A percentile compares a stretch with the other conserved stretches of the same genome.
Evolutionary conservation across 2,113 vertebrate species (phyloP).

Genomic region (Cephalopholis sonnerati): DNA sequence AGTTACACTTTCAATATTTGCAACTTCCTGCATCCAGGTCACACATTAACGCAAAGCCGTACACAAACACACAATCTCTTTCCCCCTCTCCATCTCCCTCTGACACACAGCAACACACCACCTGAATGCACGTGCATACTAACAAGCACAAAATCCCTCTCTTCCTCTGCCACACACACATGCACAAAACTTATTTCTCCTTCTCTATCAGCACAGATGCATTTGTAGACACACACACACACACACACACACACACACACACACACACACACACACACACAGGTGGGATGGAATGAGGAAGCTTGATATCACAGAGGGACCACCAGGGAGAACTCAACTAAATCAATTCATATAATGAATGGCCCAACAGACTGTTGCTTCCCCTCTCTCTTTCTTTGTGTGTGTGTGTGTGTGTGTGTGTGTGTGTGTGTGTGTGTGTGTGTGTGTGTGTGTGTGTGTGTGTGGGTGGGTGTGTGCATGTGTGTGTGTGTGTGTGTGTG

Average conservation of each 20-base stretch:
- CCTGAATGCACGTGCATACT: background rate
- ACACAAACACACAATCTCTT: background rate
- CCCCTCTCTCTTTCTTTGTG: conserved; percentile 12
- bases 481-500: conserved; percentile 23
- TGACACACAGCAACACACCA: background rate
- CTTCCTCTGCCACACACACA: background rate
- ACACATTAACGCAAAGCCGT: background rate
- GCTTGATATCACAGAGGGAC: conserved; percentile 66
- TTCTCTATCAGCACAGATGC: background rate
- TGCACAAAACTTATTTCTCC: too few species aligned
- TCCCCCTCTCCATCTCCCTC: background rate
- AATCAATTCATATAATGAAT: conserved; percentile 83
- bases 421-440: too few species aligned
- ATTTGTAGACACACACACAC: conserved; percentile 18
- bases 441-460: conserved; percentile 37
- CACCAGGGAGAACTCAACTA: conserved; percentile 76
- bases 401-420: too few species aligned
- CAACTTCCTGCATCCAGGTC: background rate
- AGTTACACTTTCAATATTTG: background rate
- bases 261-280: conserved; percentile 40
- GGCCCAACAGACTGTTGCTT: conserved; percentile 62
- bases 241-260: conserved; percentile 36
- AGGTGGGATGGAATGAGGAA: conserved; percentile 55
- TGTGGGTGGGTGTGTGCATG: conserved; percentile 37
- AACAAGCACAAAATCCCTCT: background rate